These are phyloP conservation scores for Thamnophis sirtalis DNA, from an alignment of 2,113 vertebrate species.

Conservation along the genomic window DNA sequence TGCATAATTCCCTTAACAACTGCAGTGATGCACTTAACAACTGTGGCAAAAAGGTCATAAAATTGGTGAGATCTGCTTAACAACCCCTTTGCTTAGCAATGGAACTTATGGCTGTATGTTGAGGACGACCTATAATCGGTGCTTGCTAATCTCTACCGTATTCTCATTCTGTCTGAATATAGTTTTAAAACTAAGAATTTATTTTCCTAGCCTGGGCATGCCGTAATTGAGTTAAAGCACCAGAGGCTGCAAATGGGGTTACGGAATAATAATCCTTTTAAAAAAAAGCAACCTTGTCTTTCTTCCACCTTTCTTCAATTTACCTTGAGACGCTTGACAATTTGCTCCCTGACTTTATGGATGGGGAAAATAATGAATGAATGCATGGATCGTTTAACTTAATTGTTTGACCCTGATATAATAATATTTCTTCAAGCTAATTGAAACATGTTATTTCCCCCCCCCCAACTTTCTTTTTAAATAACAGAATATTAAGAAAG, in stretches of 20 bases:
- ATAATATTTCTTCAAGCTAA: not conserved
- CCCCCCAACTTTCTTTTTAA: not conserved
- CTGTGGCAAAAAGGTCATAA: not conserved
- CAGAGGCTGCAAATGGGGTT: not conserved
- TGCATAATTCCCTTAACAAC: not conserved
- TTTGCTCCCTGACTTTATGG: not conserved
- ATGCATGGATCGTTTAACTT: not conserved
- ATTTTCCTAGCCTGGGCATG: not conserved
- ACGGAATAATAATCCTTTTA: not conserved
- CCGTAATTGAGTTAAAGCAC: not conserved
- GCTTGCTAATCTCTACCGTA: not conserved
- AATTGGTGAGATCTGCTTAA: not conserved
- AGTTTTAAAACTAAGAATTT: not conserved
- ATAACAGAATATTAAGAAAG: not conserved
- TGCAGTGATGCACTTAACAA: not conserved
- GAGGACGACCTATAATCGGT: not conserved
- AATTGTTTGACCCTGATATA: not conserved
- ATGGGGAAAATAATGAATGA: not conserved
- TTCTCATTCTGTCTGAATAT: not conserved
- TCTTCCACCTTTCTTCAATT: not conserved
- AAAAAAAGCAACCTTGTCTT: not conserved
- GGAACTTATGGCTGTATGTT: not conserved
- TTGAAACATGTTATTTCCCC: rapidly evolving
- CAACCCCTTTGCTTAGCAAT: not conserved
- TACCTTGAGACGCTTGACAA: not conserved